These are phyloP conservation scores for Caenorhabditis macrosperma DNA, from an alignment of 2,888 invertebrate genomes.

Conservation along the genomic window DNA sequence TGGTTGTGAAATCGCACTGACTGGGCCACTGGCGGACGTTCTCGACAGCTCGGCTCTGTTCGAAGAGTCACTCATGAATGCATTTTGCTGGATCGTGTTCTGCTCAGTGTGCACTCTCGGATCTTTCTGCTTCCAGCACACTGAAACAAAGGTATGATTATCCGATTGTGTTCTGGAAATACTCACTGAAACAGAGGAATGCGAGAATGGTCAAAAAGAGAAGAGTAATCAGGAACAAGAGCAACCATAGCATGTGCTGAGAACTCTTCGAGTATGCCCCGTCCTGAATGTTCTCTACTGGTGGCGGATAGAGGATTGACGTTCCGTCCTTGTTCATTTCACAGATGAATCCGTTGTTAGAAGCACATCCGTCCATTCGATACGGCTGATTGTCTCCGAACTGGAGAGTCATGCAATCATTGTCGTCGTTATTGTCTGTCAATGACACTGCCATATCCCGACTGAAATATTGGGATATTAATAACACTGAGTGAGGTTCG, in stretches of 20 bases:
- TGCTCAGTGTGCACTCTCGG: constrained; percentile 40
- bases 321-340: constrained; percentile 50
- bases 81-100: constrained; percentile 35
- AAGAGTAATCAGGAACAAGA: constrained; percentile 45
- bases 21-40: neutral
- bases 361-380: constrained; percentile 37
- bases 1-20: constrained; percentile 2
- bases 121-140: constrained; percentile 53
- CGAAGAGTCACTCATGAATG: constrained; percentile 40
- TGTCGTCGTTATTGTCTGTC: constrained; percentile 51
- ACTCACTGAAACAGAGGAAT: constrained; percentile 54
- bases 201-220: constrained; percentile 29
- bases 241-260: constrained; percentile 28
- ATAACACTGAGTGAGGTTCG: no score
- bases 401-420: constrained; percentile 51
- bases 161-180: no score
- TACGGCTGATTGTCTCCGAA: constrained; percentile 14
- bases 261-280: constrained; percentile 6
- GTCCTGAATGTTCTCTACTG: constrained; percentile 17
- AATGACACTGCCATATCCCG: neutral
- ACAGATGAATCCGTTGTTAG: constrained; percentile 35
- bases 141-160: no score
- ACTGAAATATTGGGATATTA: constrained; percentile 24
- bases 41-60: constrained; percentile 1
- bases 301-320: neutral